phyloP scores from a whole-genome alignment of 2,888 invertebrate genomes.

The Myathropa florea region DNA sequence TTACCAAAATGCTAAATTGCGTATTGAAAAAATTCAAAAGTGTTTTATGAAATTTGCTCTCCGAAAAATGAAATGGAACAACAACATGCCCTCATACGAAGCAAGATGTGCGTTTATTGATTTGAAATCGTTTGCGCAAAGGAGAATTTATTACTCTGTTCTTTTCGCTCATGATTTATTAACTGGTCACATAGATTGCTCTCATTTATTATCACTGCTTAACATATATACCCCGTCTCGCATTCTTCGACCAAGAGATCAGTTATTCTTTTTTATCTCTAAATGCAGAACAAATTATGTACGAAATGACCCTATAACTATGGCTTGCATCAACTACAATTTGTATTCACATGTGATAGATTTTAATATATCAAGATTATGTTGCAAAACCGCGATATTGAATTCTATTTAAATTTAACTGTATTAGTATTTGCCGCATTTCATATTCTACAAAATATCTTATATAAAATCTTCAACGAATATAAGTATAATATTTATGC shows the following conservation, averaged over 20 bases:
- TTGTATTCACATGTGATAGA: not conserved
- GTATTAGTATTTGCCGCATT: too few relatives aligned
- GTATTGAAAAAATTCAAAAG: not conserved
- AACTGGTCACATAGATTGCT: not conserved
- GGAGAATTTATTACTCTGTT: not conserved
- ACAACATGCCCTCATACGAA: not conserved
- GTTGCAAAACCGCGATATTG: too few relatives aligned
- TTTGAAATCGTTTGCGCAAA: not conserved
- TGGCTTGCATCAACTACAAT: not conserved
- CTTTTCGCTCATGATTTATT: not conserved
- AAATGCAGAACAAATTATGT: too few relatives aligned
- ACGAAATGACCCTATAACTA: constrained; percentile 13
- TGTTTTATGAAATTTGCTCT: constrained; percentile 1
- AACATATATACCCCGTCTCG: not conserved
- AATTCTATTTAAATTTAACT: too few relatives aligned
- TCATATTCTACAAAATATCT: too few relatives aligned
- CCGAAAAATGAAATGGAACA: not conserved
- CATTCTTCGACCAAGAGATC: constrained; percentile 4
- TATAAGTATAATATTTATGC: too few relatives aligned
- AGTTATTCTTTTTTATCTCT: constrained; percentile 1
- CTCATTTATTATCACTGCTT: not conserved
- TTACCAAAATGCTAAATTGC: not conserved
- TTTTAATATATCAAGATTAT: too few relatives aligned
- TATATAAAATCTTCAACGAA: too few relatives aligned
- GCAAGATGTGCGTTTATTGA: constrained; percentile 1